Evolutionary conservation across 2,888 invertebrate species (phyloP).

Genomic region (Eurytoma adleriae): DNA sequence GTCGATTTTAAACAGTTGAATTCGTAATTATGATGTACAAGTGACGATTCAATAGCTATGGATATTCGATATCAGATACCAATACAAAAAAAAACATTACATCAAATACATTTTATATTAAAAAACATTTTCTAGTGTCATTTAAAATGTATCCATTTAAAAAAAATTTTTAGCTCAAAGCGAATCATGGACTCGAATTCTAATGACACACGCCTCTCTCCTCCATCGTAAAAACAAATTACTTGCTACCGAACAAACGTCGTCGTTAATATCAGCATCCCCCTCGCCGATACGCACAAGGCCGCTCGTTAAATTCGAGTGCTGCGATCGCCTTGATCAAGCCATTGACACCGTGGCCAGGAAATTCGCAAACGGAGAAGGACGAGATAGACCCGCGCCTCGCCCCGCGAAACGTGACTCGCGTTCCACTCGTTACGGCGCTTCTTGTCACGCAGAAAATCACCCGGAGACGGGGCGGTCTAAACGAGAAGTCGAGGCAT

Average conservation of each 20-base stretch:
- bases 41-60: too few species aligned
- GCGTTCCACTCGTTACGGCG: constrained; percentile 34
- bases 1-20: too few species aligned
- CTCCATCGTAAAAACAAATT: not conserved
- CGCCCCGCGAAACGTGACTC: constrained; percentile 33
- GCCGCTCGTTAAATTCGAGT: constrained; percentile 13
- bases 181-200: too few species aligned
- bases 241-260: constrained; percentile 2
- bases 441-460: constrained; percentile 17
- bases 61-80: too few species aligned
- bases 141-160: too few species aligned
- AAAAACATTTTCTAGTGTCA: too few species aligned
- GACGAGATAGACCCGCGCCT: not conserved
- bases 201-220: not conserved
- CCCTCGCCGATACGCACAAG: not conserved
- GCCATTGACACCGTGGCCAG: constrained; percentile 31
- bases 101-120: too few species aligned
- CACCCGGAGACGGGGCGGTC: not conserved
- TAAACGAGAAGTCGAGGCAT: not conserved
- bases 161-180: too few species aligned
- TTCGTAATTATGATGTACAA: too few species aligned
- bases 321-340: constrained; percentile 35
- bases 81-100: too few species aligned
- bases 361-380: not conserved
- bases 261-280: constrained; percentile 4